Evolutionary conservation across 2,888 invertebrate genomes (phyloP), one percentile per base, ranked within the genome.

Genomic region (Boloria euphrosyne): DNA sequence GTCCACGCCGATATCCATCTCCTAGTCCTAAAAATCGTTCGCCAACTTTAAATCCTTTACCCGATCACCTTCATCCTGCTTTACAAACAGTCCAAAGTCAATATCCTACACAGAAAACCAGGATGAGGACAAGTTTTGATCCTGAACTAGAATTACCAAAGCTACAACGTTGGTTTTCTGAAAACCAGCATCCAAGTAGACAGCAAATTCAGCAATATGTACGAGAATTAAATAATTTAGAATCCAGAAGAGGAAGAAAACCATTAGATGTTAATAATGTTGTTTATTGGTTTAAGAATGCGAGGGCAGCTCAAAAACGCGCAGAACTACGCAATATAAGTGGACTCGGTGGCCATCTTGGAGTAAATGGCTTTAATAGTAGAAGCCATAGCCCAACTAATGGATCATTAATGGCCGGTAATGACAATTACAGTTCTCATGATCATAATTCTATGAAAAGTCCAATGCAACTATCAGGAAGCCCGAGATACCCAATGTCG

Each of bases 271-370:
- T 98, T 4, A 98, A 98, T 81, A 98, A 98, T 82, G 98, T 98
- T 16, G 98, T 98, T 16, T 98, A 98, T 80, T 98, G 98, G 98
- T 99, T 99, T 89, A 98, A 99, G 85, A 99, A 99, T 82, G 98
- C 99, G 0, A 94, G 99, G 61, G 99, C 99, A 1, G 98, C 98
- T 1, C 97, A 98, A 83, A 98, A 98, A 80, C 93, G 98, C 51
- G 98, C 98, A 3, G 97, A 98, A 89, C 92, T 96, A 78, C 93
- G 96, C 72, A 93, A 94, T 81, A 93, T 94, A 74, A 90, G 93
- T 65, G 93, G 96, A 59, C 73, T 92, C 59, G 87, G 92, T 65
- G 95, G 90, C 78, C 95, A 92, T 80, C 89, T 93, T 74, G 93
- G 93, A 10, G 87, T 94, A 13, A 95, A 95, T 77, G 95, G 95